Base-by-base conservation (phyloP, 53 echinoderm and acorn worm genomes). In the Apostichopus leukothele region DNA sequence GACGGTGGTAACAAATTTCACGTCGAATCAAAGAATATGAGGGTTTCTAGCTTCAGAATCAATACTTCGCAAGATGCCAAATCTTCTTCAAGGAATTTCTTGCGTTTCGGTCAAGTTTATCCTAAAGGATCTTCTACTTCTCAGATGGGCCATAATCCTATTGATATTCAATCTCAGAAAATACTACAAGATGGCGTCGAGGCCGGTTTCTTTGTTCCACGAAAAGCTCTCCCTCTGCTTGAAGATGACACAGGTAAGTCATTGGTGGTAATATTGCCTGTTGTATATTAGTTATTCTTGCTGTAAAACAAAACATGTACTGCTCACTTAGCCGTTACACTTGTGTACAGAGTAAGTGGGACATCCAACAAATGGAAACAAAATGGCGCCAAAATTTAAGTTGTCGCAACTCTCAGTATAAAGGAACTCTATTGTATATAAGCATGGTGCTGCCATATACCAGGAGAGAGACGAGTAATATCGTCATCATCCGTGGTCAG, bases 41-140 rank as follows among this genome's bases (percentile, higher is more conserved):
- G 25, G 23, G 81, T 81, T 1, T 81, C 60, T 22, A 54, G 50
- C 18, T 71, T 71, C 71, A 20, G 19, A 14, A 21, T 55, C 18
- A 59, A 22, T 18, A 59, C 16, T n/a, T 51, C 57, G 59, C 21
- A 12, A 9, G 55, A 59, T 19, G 54, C 18, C 81, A 8, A 20
- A n/a, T 1, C n/a, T 16, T 19, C 71, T 13, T 71, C 71, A 6
- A 0, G 10, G 8, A 7, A 10, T 57, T 57, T 77, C 4, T 18
- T 16, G 52, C 21, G 54, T 59, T 81, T 81, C 7, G 81, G 81
- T 54, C 81, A 81, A 59, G 25, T 81, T 59, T 81, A 81, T 59
- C 81, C 81, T 6, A 25, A 21, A n/a, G 59, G 19, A 12, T 54
- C 57, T 4, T 22, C 53, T 23, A 12, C 11, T n/a, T n/a, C 9